Evolutionary conservation across 1,140 invertebrate genomes (phyloP).

Genomic region (Drosophila suzukii): DNA sequence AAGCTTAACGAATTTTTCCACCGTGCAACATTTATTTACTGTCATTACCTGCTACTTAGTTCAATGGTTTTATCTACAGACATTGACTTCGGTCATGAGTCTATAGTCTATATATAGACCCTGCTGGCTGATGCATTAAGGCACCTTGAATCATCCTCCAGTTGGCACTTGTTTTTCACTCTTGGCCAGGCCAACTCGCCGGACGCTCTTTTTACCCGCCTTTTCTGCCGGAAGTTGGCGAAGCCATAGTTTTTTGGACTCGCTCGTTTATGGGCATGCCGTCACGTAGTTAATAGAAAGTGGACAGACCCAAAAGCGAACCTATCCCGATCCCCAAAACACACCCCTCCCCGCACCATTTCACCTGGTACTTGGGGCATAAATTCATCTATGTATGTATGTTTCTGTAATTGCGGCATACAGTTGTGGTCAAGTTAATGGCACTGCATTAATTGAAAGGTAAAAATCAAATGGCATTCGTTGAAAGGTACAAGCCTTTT

Average conservation of each 20-base stretch:
- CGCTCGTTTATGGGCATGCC: constrained; percentile 37
- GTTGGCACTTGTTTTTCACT: constrained; percentile 27
- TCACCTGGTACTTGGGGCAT: constrained; percentile 12
- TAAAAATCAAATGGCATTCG: constrained; percentile 3
- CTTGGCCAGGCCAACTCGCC: constrained; percentile 6
- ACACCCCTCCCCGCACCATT: constrained; percentile 4
- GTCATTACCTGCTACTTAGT: constrained; percentile 41
- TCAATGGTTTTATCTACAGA: constrained; percentile 54
- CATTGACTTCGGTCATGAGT: constrained; percentile 60
- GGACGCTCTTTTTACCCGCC: constrained; percentile 4
- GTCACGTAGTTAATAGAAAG: constrained; percentile 58
- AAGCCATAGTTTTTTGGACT: constrained; percentile 38
- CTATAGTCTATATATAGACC: constrained; percentile 74
- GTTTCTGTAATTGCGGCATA: constrained; percentile 10
- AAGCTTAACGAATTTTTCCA: background rate
- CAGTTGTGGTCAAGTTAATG: constrained; percentile 21
- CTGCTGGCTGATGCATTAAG: constrained; percentile 12
- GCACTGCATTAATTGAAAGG: constrained; percentile 7
- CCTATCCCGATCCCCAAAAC: constrained; percentile 10
- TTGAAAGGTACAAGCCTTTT: background rate
- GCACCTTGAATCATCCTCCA: constrained; percentile 62
- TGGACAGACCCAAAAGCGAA: constrained; percentile 39
- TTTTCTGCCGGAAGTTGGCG: constrained; percentile 63
- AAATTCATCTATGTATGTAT: background rate
- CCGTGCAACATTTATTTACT: constrained; percentile 35